Percentiles rank a stretch among this genome's conserved stretches.
phyloP scores from a whole-genome alignment of 2,888 invertebrate genomes.

The Caenorhabditis zanzibari region DNA sequence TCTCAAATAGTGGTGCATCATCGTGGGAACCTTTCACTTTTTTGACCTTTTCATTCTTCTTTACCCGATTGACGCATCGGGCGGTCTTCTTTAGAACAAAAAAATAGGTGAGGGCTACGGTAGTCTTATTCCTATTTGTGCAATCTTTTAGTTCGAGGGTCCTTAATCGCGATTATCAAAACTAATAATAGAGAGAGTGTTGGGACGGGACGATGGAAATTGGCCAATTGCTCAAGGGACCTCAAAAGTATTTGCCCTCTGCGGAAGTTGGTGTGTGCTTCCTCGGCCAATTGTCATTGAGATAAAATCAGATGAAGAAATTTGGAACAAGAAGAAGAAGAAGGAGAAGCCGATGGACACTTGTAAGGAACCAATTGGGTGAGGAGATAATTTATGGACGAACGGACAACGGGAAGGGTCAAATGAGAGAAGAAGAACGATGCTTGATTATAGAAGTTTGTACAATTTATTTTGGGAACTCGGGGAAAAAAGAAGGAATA shows the following conservation, averaged over 20 bases:
- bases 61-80: constrained; percentile 38
- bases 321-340: constrained; percentile 11
- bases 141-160: constrained; percentile 37
- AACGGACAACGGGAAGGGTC: constrained; percentile 24
- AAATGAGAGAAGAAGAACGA: constrained; percentile 30
- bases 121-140: constrained; percentile 22
- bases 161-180: constrained; percentile 53
- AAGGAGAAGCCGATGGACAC: constrained; percentile 40
- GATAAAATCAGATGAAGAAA: constrained; percentile 59
- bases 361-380: constrained; percentile 55
- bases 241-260: constrained; percentile 59
- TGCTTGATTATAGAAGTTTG: constrained; percentile 63
- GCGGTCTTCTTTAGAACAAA: constrained; percentile 24
- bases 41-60: constrained; percentile 42
- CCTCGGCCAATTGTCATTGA: constrained; percentile 58
- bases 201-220: not conserved
- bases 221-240: constrained; percentile 48
- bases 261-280: constrained; percentile 52
- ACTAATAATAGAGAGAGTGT: constrained; percentile 33
- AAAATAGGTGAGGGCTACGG: constrained; percentile 1
- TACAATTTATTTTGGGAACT: constrained; percentile 30
- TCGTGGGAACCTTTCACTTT: constrained; percentile 54
- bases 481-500: not conserved
- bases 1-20: constrained; percentile 59
- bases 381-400: constrained; percentile 62